Evolutionary conservation across 2,113 vertebrate species (phyloP).

Genomic region (Cyanocitta stelleri): DNA sequence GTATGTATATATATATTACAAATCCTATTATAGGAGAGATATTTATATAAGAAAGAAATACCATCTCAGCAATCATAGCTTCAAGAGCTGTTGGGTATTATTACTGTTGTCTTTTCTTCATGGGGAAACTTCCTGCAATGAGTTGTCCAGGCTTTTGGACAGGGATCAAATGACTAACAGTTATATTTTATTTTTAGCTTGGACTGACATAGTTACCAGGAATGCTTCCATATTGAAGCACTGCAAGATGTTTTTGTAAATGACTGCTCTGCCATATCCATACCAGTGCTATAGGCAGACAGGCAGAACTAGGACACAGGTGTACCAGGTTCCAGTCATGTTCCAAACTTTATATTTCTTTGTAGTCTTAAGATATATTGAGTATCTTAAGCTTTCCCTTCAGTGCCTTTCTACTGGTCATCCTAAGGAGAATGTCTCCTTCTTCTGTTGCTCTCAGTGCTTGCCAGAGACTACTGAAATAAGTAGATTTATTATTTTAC

Average conservation of each 20-base stretch:
- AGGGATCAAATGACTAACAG: neutral
- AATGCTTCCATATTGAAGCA: neutral
- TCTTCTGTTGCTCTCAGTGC: neutral
- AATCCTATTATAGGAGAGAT: neutral
- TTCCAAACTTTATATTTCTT: neutral
- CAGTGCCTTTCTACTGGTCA: neutral
- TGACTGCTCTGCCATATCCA: neutral
- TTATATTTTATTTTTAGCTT: conserved; percentile 33
- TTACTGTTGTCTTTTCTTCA: neutral
- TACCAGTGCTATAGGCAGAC: neutral
- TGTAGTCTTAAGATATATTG: neutral
- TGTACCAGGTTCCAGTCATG: neutral
- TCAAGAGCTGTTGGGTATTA: neutral
- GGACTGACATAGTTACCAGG: neutral
- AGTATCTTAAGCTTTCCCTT: neutral
- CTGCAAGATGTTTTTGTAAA: neutral
- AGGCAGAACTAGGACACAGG: neutral
- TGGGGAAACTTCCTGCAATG: neutral
- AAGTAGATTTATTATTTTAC: neutral
- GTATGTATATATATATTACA: neutral
- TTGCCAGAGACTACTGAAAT: neutral
- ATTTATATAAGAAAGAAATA: neutral
- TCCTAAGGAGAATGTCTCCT: neutral
- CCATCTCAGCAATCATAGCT: neutral
- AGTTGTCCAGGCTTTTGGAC: neutral